Conservation (phyloP, 2,797 vertebrate genomes). For the Urophycis tenuis region DNA sequence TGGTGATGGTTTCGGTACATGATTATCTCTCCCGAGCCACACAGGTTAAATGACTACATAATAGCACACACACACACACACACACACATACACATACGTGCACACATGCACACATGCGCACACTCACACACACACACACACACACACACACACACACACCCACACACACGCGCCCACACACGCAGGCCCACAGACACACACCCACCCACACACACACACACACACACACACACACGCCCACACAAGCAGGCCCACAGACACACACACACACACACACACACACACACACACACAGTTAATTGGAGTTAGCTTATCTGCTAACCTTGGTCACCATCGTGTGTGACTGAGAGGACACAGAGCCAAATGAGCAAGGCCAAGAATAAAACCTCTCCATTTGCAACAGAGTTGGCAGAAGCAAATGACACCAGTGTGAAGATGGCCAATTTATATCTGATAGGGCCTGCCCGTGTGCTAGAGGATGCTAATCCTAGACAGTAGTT, state of each 20-base stretch:
- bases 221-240: background rate
- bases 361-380: background rate
- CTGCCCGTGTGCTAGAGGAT: background rate
- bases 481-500: background rate
- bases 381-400: background rate
- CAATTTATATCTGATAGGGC: background rate
- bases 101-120: too few relatives aligned
- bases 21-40: background rate
- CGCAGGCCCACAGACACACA: background rate
- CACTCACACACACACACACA: background rate
- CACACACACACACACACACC: background rate
- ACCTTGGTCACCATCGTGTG: background rate
- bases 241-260: too few relatives aligned
- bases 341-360: background rate
- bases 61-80: background rate
- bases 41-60: background rate
- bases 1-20: background rate
- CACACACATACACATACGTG: background rate
- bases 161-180: background rate
- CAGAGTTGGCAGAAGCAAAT: background rate
- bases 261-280: background rate
- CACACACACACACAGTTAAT: background rate
- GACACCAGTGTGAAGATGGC: slow-evolving; percentile 3
- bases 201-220: background rate
- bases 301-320: background rate